These are phyloP conservation scores for Bombus affinis DNA, from an alignment of 1,140 invertebrate genomes.

Conservation along the genomic window DNA sequence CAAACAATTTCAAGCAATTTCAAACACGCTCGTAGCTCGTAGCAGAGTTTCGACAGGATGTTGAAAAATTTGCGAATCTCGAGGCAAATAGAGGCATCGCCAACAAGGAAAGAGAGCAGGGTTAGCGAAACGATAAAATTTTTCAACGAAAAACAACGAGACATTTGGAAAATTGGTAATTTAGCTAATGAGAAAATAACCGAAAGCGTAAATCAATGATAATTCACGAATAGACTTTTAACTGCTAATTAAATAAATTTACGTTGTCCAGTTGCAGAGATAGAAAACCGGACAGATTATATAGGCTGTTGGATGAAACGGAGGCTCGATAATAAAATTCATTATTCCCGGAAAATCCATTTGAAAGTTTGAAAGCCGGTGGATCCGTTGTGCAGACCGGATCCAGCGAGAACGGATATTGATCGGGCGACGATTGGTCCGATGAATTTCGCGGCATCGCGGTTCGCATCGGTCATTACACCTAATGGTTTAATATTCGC, in stretches of 20 bases:
- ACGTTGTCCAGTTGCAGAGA: not conserved
- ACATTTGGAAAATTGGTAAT: not conserved
- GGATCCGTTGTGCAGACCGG: slow-evolving; percentile 33
- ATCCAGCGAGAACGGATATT: slow-evolving; percentile 3
- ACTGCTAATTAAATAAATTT: slow-evolving; percentile 23
- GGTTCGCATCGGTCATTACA: slow-evolving; percentile 58
- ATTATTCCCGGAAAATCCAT: slow-evolving; percentile 49
- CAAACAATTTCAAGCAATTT: not conserved
- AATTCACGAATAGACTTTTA: not conserved
- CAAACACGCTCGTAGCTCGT: no score
- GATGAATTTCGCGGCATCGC: slow-evolving; percentile 61
- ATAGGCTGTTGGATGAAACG: not conserved
- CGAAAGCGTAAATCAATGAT: not conserved
- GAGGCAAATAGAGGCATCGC: not conserved
- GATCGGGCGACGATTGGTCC: slow-evolving; percentile 52
- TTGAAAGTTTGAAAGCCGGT: slow-evolving; percentile 55
- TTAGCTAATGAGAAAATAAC: not conserved
- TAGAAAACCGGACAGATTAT: slow-evolving; percentile 2
- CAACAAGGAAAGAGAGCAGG: rapidly evolving
- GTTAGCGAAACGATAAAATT: not conserved
- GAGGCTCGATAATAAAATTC: slow-evolving; percentile 15
- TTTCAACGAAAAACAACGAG: not conserved
- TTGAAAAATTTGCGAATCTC: not conserved
- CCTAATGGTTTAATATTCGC: slow-evolving; percentile 68
- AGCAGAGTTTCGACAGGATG: no score